Evolutionary conservation across 2,797 vertebrate species (phyloP).

Genomic region (Phyllotis vaccarum): DNA sequence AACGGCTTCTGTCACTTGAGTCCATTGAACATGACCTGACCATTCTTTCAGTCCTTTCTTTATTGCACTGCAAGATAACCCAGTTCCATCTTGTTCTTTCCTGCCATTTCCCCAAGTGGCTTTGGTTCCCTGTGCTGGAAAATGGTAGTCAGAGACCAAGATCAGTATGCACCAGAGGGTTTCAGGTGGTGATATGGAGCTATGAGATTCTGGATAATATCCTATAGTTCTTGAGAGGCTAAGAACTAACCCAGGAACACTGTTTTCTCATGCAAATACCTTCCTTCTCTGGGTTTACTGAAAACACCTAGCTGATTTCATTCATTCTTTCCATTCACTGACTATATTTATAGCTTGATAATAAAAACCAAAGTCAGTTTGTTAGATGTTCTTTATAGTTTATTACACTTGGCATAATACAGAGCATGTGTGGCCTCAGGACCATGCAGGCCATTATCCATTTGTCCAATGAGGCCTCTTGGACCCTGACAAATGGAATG

Average conservation of each 20-base stretch:
- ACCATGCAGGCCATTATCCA: neutral
- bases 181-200: neutral
- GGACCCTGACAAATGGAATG: neutral
- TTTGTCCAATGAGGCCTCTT: neutral
- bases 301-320: neutral
- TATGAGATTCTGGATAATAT: neutral
- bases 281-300: neutral
- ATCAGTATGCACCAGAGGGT: neutral
- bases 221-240: neutral
- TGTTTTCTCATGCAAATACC: neutral
- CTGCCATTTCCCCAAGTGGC: neutral
- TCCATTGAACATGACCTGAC: neutral
- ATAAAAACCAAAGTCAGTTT: slow-evolving; percentile 3
- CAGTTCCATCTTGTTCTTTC: neutral
- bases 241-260: neutral
- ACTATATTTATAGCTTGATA: neutral
- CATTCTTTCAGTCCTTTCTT: neutral
- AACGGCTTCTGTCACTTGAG: neutral
- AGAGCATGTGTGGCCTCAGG: neutral
- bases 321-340: neutral
- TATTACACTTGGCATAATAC: neutral
- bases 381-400: neutral
- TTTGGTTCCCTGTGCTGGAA: neutral
- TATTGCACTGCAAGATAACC: neutral
- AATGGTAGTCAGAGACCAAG: neutral